phyloP scores from a whole-genome alignment of 1,140 invertebrate species.

The Calosoma granatense region DNA sequence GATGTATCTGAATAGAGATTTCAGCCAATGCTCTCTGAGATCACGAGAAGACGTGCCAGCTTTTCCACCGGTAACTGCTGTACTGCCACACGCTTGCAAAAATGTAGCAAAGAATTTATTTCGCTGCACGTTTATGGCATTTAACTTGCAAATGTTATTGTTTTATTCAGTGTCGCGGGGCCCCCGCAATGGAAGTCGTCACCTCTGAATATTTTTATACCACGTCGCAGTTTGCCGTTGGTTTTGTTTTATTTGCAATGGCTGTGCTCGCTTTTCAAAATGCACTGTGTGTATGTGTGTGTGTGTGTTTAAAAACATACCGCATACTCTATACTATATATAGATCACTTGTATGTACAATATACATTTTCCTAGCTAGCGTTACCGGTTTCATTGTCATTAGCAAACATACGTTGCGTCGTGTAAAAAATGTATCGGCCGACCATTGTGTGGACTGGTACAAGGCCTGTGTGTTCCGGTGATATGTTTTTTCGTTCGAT shows the following conservation, averaged over 20 bases:
- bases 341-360: too few species aligned
- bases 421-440: background rate
- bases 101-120: slow-evolving; percentile 35
- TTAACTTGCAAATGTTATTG: slow-evolving; percentile 38
- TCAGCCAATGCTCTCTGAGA: too few species aligned
- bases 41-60: too few species aligned
- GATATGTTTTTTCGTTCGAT: too few species aligned
- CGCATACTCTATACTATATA: too few species aligned
- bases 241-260: background rate
- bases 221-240: background rate
- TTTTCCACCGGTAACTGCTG: too few species aligned
- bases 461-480: too few species aligned
- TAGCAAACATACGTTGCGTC: background rate
- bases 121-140: slow-evolving; percentile 31
- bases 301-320: background rate
- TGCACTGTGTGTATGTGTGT: background rate
- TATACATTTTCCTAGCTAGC: too few species aligned
- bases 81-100: too few species aligned
- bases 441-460: too few species aligned
- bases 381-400: background rate
- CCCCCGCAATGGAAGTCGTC: slow-evolving; percentile 32
- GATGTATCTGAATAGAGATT: too few species aligned
- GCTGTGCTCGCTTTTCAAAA: too few species aligned
- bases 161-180: slow-evolving; percentile 29
- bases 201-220: slow-evolving; percentile 36